Evolutionary conservation across 1,140 invertebrate genomes (phyloP), one percentile per base, ranked within the genome.

Genomic region (Drosophila sulfurigaster): DNA sequence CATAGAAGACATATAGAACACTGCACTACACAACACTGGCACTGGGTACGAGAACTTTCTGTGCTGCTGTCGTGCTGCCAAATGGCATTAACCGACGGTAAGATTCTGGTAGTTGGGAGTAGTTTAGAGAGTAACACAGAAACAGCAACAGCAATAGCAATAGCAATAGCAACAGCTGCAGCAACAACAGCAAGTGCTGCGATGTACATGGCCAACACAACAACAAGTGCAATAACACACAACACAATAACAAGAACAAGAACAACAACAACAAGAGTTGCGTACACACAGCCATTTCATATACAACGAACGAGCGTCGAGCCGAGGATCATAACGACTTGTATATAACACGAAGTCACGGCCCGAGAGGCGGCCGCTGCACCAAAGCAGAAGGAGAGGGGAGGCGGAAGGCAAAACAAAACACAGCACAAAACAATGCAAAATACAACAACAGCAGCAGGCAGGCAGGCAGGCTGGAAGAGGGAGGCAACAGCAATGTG

Each of bases 371-470:
- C 83, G 49, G 57, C 49, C 58, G 60, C 51, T 59, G 72, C 69
- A 68, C 4, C 4, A 13, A 10, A 16, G 51, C 30, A 32, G 11
- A 7, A 4, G 49, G 4, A 4, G 28, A 30, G n/a, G 81, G 81
- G 76, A 82, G 83, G 85, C 76, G 57, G 58, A 38, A 63, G 56
- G 30, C 83, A 87, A 90, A 90, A 89, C 86, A 89, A 89, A 89
- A 89, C 86, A 89, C 86, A 89, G 86, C 85, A 89, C 85, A 89
- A 89, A 89, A 89, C 85, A 89, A 89, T 90, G 85, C 85, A 89
- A 85, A 86, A 87, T 87, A 86, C 82, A 78, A 79, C 76, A 81
- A 70, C 54, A 59, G 38, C 25, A 52, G 16, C 48, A 43, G 13
- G 28, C 32, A 20, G 2, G 54, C 35, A 20, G 28, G 32, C 8